A percentile compares a stretch with the other conserved stretches of the same genome.
Conservation (phyloP, 2,113 vertebrate genomes). For the Antigone vipio region DNA sequence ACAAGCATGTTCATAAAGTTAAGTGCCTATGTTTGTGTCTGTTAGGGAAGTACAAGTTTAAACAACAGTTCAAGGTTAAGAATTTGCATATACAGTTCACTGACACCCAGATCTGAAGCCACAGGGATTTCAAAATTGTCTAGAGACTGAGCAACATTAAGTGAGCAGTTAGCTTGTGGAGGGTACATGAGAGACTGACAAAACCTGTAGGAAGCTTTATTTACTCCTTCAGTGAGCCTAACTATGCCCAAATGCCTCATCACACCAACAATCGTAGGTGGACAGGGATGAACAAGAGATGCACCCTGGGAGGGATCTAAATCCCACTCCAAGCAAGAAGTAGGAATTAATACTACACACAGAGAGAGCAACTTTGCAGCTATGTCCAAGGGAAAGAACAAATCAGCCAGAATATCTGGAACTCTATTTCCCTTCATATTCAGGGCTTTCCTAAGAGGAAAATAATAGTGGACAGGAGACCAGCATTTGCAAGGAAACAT, state of each 20-base stretch:
- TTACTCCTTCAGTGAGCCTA: not conserved
- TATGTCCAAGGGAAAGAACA: not conserved
- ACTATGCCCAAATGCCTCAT: not conserved
- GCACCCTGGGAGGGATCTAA: not conserved
- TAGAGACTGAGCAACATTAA: not conserved
- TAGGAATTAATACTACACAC: not conserved
- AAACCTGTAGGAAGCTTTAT: slow-evolving; percentile 8
- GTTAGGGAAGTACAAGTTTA: not conserved
- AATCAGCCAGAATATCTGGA: not conserved
- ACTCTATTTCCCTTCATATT: not conserved
- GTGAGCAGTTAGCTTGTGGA: not conserved
- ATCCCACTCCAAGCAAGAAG: not conserved
- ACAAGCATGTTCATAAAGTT: not conserved
- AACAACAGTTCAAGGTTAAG: not conserved
- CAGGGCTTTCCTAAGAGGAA: not conserved
- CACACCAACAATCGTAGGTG: not conserved
- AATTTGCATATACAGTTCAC: not conserved
- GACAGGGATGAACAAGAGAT: not conserved
- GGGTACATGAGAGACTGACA: not conserved
- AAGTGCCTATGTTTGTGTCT: not conserved
- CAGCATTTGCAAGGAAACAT: not conserved
- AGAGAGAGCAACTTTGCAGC: not conserved
- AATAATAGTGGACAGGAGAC: not conserved
- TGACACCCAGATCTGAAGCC: not conserved
- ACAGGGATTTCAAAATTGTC: not conserved